Base-by-base conservation (phyloP, 2,113 vertebrate genomes). In the Acanthisitta chloris region DNA sequence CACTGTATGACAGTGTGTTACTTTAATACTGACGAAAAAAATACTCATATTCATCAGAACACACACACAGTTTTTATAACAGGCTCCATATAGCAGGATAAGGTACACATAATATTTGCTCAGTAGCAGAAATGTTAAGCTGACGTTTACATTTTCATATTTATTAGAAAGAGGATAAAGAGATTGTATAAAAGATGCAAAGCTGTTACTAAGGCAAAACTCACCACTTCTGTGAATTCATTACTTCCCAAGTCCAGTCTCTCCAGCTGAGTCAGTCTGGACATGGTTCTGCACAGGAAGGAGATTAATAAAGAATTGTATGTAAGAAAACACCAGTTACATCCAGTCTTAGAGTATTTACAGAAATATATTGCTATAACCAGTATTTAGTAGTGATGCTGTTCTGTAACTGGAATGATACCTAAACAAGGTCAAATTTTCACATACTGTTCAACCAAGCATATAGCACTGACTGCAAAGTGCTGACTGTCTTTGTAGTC, bases 231-330 rank as follows among this genome's bases (percentile, higher is more conserved):
- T 98, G 99, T 99, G 98, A 99, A 99, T 98, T 99, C 99, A 96
- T 99, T 99, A 98, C 99, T 99, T 97, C 99, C 99, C 96, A 99
- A 98, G 97, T 99, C 99, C 97, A 99, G 95, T 96, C 99, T 98
- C 97, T 99, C 99, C 98, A 99, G 95, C 97, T 99, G 99, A 43
- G 98, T 99, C 96, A 99, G 98, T 97, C 99, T 99, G 97, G 99
- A 99, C 99, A 99, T 99, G 92, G 99, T 99, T 98, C 99, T 99
- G 97, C 82, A 96, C 7, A 97, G 28, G 36, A 76, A 95, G 52
- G 8, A 10, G 19, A 95, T 90, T 88, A 96, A 96, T 36, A 88
- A 94, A 72, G 34, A 97, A 94, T 97, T 61, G 94, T 45, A 70
- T 65, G 58, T 86, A 79, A 61, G 46, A 72, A 84, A 95, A 92